Evolutionary conservation across 2,113 vertebrate species (phyloP).

Genomic region (Crotalus tigris): DNA sequence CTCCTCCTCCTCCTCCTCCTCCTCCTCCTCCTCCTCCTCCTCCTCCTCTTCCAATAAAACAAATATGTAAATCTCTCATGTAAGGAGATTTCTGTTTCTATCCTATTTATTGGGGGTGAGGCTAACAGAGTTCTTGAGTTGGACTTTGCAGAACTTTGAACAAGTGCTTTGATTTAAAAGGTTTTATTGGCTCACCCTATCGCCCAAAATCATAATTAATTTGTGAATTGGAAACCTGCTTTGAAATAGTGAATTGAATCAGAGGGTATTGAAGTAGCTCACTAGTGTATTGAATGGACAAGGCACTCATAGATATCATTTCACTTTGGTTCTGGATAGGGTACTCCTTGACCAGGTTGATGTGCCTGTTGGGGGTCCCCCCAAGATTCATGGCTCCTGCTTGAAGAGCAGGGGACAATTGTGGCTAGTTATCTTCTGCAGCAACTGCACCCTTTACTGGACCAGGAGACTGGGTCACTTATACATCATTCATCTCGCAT

Average conservation of each 20-base stretch:
- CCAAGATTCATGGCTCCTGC: neutral
- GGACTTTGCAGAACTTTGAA: neutral
- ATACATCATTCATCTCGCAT: neutral
- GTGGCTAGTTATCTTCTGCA: neutral
- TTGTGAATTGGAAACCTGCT: neutral
- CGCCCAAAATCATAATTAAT: neutral
- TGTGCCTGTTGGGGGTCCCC: neutral
- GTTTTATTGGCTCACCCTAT: neutral
- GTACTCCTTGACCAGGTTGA: neutral
- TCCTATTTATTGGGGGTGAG: neutral
- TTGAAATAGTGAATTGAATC: neutral
- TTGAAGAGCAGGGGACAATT: neutral
- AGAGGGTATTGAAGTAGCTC: neutral
- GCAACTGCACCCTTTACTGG: neutral
- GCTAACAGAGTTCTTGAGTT: neutral
- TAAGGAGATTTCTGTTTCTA: neutral
- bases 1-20: neutral
- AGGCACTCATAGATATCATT: neutral
- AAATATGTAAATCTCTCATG: neutral
- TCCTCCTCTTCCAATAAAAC: no score
- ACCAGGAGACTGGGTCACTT: neutral
- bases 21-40: neutral
- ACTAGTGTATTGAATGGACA: neutral
- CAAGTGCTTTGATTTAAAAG: neutral
- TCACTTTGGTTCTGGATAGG: neutral